These are phyloP conservation scores for Platyura marginata DNA, from an alignment of 1,140 invertebrate species.

Conservation along the genomic window DNA sequence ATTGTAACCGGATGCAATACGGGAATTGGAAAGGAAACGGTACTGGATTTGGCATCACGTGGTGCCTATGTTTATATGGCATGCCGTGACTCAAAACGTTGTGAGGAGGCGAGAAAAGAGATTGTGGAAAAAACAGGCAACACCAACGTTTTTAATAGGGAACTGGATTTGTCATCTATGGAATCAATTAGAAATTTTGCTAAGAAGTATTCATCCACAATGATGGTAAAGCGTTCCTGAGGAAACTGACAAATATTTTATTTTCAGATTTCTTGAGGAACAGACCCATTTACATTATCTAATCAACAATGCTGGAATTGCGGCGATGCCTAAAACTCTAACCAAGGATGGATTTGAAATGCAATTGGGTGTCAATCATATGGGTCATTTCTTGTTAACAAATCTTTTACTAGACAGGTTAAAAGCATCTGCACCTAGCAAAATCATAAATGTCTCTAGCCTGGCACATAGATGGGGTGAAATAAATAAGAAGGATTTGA, in stretches of 20 bases:
- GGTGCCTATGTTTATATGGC: slow-evolving; percentile 68
- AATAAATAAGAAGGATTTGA: slow-evolving; percentile 52
- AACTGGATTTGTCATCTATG: slow-evolving; percentile 60
- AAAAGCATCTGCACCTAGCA: slow-evolving; percentile 29
- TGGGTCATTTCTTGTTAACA: slow-evolving; percentile 74
- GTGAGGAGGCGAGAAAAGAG: slow-evolving; percentile 33
- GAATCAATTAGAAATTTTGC: slow-evolving; percentile 54
- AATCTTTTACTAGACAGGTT: slow-evolving; percentile 44
- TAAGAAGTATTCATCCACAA: slow-evolving; percentile 12
- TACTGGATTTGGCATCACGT: slow-evolving; percentile 50
- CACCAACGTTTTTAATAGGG: slow-evolving; percentile 35
- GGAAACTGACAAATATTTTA: not conserved
- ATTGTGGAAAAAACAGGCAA: slow-evolving; percentile 28
- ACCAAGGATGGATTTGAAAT: slow-evolving; percentile 66
- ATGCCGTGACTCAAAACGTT: slow-evolving; percentile 61
- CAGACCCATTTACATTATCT: slow-evolving; percentile 54
- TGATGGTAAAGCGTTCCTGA: too few species aligned
- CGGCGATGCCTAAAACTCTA: slow-evolving; percentile 42
- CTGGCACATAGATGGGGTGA: slow-evolving; percentile 28
- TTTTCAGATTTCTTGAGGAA: slow-evolving; percentile 28
- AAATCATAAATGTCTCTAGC: slow-evolving; percentile 26
- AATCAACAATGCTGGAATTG: slow-evolving; percentile 82
- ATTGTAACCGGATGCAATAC: slow-evolving; percentile 76
- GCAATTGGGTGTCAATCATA: slow-evolving; percentile 58
- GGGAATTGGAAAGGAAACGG: slow-evolving; percentile 81